A percentile compares a stretch with the other conserved stretches of the same genome.
Evolutionary conservation across 2,888 invertebrate genomes (phyloP).

Genomic region (Ochropacha duplaris): DNA sequence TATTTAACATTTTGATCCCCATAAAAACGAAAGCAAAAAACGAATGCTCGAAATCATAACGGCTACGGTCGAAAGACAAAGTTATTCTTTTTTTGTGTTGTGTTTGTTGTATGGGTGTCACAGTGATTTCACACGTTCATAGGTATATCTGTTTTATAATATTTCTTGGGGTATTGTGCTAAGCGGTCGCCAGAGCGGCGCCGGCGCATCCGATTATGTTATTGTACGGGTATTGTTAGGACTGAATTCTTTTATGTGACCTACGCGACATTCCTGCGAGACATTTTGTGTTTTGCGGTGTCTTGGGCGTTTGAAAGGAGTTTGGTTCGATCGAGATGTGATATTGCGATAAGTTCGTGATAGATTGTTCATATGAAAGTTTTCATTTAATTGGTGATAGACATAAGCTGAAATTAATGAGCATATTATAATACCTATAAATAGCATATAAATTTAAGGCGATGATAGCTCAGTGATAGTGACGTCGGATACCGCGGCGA

Average conservation of each 20-base stretch:
- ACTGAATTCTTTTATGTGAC: constrained; percentile 77
- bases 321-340: constrained; percentile 19
- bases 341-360: neutral
- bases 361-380: neutral
- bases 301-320: constrained; percentile 47
- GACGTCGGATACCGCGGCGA: no score
- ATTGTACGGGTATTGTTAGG: constrained; percentile 55
- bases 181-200: constrained; percentile 70
- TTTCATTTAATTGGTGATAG: neutral
- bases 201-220: constrained; percentile 76
- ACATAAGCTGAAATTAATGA: no score
- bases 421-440: no score
- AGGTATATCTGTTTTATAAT: constrained; percentile 62
- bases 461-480: no score
- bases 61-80: constrained; percentile 24
- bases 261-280: constrained; percentile 64
- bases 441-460: no score
- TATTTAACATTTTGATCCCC: neutral
- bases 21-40: constrained; percentile 35
- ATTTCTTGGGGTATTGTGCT: constrained; percentile 53
- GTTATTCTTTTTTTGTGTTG: constrained; percentile 21
- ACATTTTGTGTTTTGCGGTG: constrained; percentile 63
- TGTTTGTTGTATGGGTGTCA: constrained; percentile 52
- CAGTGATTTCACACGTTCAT: constrained; percentile 73
- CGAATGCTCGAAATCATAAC: constrained; percentile 34